These are phyloP conservation scores for Cuculus canorus DNA, from an alignment of 2,797 vertebrate genomes.

Conservation along the genomic window DNA sequence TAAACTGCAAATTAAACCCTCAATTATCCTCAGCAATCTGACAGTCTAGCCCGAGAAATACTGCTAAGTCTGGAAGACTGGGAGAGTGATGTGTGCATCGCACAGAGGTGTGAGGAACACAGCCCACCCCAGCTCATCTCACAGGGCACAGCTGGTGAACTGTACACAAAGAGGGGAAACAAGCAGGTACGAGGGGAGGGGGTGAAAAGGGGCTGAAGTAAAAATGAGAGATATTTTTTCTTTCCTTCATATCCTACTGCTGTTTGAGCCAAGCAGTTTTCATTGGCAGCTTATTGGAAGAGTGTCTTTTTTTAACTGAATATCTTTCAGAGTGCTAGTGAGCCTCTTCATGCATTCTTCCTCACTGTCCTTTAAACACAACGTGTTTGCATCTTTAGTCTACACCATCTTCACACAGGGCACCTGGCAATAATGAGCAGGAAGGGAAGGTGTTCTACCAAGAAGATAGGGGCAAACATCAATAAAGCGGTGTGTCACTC, in stretches of 20 bases:
- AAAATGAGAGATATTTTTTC: neutral
- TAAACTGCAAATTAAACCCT: constrained; percentile 48
- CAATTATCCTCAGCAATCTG: constrained; percentile 11
- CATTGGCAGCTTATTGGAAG: neutral
- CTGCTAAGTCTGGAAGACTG: neutral
- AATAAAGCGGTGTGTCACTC: neutral
- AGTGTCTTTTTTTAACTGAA: neutral
- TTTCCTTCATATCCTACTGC: neutral
- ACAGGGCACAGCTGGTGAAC: constrained; percentile 24
- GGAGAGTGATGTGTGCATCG: constrained; percentile 12
- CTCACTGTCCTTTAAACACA: neutral
- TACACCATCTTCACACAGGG: neutral
- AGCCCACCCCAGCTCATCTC: constrained; percentile 7
- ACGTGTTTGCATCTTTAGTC: neutral
- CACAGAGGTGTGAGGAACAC: constrained; percentile 56
- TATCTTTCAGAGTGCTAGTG: neutral
- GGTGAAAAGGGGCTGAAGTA: neutral
- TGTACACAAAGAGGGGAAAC: constrained; percentile 13
- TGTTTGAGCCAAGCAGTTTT: neutral
- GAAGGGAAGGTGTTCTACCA: neutral
- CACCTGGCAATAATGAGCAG: neutral
- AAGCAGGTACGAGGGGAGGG: neutral
- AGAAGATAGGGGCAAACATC: neutral
- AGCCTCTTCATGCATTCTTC: neutral
- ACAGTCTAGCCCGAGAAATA: neutral